These are phyloP conservation scores for Pachydiplax longipennis DNA, from an alignment of 2,888 invertebrate species.

Conservation along the genomic window DNA sequence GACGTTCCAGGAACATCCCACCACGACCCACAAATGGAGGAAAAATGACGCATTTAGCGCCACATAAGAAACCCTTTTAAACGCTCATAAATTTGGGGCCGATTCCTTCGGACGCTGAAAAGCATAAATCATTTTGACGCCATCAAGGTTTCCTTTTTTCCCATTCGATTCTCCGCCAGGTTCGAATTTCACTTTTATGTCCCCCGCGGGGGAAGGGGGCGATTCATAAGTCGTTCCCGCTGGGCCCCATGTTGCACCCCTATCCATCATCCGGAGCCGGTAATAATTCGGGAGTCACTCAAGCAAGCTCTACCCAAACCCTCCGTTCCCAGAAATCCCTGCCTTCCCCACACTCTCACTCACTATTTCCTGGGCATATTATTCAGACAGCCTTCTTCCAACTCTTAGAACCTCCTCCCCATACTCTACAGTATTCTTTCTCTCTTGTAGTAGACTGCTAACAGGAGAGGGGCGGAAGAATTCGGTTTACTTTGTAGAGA, in stretches of 20 bases:
- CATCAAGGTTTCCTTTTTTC: background rate
- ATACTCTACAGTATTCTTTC: too few relatives aligned
- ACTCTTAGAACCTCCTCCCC: too few relatives aligned
- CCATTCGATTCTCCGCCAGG: background rate
- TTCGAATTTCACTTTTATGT: background rate
- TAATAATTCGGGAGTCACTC: conserved; percentile 42
- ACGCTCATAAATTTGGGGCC: background rate
- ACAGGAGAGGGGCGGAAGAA: too few relatives aligned
- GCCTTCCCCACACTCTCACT: background rate
- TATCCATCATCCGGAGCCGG: conserved; percentile 20
- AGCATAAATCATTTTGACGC: conserved; percentile 21
- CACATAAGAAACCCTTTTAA: conserved; percentile 27
- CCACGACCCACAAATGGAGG: background rate
- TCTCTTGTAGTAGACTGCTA: too few relatives aligned
- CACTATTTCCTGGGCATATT: background rate
- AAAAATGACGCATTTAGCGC: conserved; percentile 24
- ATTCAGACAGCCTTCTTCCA: background rate
- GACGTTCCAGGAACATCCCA: background rate
- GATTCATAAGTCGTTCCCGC: conserved; percentile 20
- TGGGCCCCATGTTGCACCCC: conserved; percentile 11
- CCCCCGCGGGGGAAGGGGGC: background rate
- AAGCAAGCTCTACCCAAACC: background rate
- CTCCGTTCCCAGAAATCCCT: background rate
- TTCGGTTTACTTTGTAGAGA: too few relatives aligned
- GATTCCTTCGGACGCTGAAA: background rate